Evolutionary conservation across 2,797 vertebrate genomes (phyloP), one percentile per base, ranked within the genome.

Genomic region (Sebastes itinus): DNA sequence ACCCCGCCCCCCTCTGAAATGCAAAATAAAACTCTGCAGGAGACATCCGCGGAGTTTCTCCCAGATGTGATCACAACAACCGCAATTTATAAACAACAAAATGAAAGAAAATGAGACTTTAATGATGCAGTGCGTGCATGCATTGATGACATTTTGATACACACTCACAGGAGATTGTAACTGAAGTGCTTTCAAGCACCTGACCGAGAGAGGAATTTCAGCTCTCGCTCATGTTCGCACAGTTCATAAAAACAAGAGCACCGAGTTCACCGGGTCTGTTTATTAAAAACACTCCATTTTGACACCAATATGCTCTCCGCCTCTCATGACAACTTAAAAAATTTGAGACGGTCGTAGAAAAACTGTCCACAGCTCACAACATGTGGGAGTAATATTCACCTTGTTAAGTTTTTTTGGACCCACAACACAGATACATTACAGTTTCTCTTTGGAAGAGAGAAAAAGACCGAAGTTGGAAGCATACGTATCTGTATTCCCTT

Each of bases 301-400:
- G 54, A 88, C 82, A 83, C 42, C 33, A 56, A 5, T 52, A 54
- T 27, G 72, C 68, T 67, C 73, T 73, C 59, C 10, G 35, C 28
- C 16, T 66, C 55, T 63, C 55, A 32, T 73, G 80, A 42, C 79
- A 59, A 56, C 72, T 86, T 82, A 84, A 91, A 91, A 59, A 80
- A 63, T 80, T 68, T 64, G 81, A 85, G 79, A 75, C 63, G 23
- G 52, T 63, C 30, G 9, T 72, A 83, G 72, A 89, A 88, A 88
- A 87, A 77, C 30, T 25, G 65, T 72, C 68, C 9, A 7, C 69
- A 32, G 74, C 54, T 30, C 71, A 2, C 46, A 88, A 80, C 91
- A 93, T 91, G 85, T 92, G 89, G 88, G 67, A 90, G 22, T 76
- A 80, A 90, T 92, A 92, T 84, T 71, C 66, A 58, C 86, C 81